These are phyloP conservation scores for Peromyscus nudipes DNA, from an alignment of 2,797 vertebrate species.

Conservation along the genomic window DNA sequence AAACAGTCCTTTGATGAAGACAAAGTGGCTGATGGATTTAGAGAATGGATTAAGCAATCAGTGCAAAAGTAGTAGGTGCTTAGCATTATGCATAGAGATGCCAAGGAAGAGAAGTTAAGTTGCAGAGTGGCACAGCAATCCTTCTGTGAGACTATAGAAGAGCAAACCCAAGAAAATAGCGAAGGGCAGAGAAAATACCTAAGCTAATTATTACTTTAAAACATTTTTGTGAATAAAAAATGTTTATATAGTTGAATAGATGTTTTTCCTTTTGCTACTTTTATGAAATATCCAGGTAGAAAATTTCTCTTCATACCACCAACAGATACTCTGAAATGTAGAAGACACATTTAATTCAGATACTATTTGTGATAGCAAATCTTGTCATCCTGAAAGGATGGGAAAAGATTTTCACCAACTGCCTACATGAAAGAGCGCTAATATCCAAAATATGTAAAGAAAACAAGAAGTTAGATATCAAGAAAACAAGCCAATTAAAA, in stretches of 20 bases:
- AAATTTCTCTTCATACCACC: constrained; percentile 25
- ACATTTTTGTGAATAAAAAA: constrained; percentile 7
- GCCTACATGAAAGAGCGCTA: neutral
- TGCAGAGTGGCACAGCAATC: neutral
- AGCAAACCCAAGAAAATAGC: constrained; percentile 37
- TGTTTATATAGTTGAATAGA: constrained; percentile 23
- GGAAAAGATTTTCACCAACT: neutral
- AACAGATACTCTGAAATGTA: neutral
- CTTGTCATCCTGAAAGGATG: neutral
- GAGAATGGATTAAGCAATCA: neutral
- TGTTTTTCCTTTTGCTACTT: constrained; percentile 16
- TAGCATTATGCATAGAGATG: neutral
- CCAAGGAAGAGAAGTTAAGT: constrained; percentile 16
- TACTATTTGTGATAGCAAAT: neutral
- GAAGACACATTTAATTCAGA: neutral
- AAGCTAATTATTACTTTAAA: constrained; percentile 49
- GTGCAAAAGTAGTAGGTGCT: neutral
- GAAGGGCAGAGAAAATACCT: neutral
- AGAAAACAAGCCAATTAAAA: neutral
- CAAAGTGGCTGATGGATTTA: neutral
- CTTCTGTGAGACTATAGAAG: constrained; percentile 32
- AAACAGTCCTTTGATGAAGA: neutral
- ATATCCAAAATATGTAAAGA: neutral
- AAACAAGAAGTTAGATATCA: neutral
- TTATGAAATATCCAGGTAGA: neutral